These are phyloP conservation scores for Nipponia nippon DNA, from an alignment of 2,113 vertebrate species.

Conservation along the genomic window DNA sequence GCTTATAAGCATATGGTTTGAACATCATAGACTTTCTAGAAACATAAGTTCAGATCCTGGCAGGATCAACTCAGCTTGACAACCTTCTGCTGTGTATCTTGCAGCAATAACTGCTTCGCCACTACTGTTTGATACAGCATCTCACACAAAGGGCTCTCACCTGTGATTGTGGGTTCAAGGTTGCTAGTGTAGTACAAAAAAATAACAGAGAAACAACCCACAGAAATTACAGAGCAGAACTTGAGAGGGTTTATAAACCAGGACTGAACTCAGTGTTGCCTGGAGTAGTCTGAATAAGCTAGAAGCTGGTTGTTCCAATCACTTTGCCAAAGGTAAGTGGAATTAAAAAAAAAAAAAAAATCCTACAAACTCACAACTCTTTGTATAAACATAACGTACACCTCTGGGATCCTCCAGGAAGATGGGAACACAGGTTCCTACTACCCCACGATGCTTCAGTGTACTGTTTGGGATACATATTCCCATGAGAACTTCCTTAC, in stretches of 20 bases:
- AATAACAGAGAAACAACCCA: neutral
- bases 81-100: neutral
- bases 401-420: neutral
- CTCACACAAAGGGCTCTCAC: neutral
- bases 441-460: neutral
- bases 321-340: neutral
- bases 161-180: neutral
- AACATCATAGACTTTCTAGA: neutral
- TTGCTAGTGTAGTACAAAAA: neutral
- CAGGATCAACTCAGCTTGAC: conserved; percentile 3
- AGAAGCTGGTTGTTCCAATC: neutral
- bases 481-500: neutral
- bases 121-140: too few relatives aligned
- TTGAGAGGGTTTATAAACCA: neutral
- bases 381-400: accelerated
- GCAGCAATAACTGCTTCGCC: neutral
- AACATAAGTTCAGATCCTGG: neutral
- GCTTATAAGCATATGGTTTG: conserved; percentile 1
- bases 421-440: neutral
- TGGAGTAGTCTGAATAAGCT: neutral
- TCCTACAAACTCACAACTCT: neutral
- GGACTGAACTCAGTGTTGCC: neutral
- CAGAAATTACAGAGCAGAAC: neutral
- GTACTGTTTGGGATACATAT: neutral
- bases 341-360: neutral